Evolutionary conservation across 2,797 vertebrate genomes (phyloP).

Genomic region (Tapera naevia): DNA sequence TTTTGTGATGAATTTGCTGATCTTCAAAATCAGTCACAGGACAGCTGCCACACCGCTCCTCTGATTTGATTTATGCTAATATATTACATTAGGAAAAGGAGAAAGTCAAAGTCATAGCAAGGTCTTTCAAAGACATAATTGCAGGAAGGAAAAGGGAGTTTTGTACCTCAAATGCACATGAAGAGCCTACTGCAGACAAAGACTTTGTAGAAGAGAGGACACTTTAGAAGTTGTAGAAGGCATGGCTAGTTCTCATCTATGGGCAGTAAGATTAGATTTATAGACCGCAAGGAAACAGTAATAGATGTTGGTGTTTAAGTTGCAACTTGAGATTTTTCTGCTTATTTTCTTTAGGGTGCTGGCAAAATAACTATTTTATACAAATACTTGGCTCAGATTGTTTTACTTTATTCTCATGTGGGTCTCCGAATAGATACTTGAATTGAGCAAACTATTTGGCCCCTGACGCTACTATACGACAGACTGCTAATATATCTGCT

Average conservation of each 20-base stretch:
- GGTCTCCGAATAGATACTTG: neutral
- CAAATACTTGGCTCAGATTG: conserved; percentile 21
- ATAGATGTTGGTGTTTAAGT: conserved; percentile 7
- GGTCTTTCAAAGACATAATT: neutral
- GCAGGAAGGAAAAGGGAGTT: neutral
- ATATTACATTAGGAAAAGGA: neutral
- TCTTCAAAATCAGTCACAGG: neutral
- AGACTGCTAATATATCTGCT: conserved; percentile 45
- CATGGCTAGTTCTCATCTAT: neutral
- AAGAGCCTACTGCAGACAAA: neutral
- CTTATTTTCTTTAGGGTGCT: conserved; percentile 44
- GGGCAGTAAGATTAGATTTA: conserved; percentile 9
- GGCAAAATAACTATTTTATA: conserved; percentile 40
- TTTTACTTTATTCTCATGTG: conserved; percentile 10
- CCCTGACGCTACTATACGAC: conserved; percentile 11
- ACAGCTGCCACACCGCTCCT: neutral
- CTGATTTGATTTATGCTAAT: neutral
- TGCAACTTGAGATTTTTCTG: conserved; percentile 55
- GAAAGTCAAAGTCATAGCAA: neutral
- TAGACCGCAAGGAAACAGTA: neutral
- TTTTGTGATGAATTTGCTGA: neutral
- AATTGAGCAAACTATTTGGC: conserved; percentile 8
- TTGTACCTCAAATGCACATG: neutral
- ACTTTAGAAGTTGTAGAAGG: neutral
- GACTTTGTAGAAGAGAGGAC: neutral